Evolutionary conservation across 2,797 vertebrate genomes (phyloP).

Genomic region (Crax fasciolata): DNA sequence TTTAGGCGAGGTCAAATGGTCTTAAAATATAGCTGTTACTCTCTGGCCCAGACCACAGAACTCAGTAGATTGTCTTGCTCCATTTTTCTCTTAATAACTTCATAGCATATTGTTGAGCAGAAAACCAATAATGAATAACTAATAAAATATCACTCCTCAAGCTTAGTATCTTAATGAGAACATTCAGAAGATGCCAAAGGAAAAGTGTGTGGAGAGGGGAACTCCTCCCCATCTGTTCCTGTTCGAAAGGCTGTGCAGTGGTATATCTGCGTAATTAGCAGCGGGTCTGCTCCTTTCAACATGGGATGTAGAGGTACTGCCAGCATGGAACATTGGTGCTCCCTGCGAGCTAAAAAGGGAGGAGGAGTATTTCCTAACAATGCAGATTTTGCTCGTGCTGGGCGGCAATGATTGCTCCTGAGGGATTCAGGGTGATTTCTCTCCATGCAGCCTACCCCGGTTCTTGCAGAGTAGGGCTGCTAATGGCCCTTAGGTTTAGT

Average conservation of each 20-base stretch:
- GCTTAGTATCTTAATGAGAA: background rate
- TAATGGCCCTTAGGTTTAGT: fast-evolving
- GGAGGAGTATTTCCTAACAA: background rate
- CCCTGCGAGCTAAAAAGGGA: background rate
- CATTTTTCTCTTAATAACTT: background rate
- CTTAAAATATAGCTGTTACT: background rate
- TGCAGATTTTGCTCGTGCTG: background rate
- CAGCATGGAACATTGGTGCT: fast-evolving
- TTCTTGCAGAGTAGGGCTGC: background rate
- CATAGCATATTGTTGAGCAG: background rate
- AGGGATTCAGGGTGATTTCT: background rate
- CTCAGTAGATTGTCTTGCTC: background rate
- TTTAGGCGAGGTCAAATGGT: background rate
- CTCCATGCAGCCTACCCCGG: fast-evolving
- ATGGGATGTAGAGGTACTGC: background rate
- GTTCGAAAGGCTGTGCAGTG: background rate
- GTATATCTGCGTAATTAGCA: background rate
- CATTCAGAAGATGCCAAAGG: background rate
- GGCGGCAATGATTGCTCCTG: background rate
- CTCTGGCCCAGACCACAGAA: background rate
- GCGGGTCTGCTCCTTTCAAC: background rate
- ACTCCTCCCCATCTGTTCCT: background rate
- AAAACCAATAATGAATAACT: background rate
- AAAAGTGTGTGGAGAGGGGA: background rate
- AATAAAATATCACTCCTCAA: background rate